Base-by-base conservation (phyloP, 2,888 invertebrate species). In the Lordiphosa andalusiaca region DNA sequence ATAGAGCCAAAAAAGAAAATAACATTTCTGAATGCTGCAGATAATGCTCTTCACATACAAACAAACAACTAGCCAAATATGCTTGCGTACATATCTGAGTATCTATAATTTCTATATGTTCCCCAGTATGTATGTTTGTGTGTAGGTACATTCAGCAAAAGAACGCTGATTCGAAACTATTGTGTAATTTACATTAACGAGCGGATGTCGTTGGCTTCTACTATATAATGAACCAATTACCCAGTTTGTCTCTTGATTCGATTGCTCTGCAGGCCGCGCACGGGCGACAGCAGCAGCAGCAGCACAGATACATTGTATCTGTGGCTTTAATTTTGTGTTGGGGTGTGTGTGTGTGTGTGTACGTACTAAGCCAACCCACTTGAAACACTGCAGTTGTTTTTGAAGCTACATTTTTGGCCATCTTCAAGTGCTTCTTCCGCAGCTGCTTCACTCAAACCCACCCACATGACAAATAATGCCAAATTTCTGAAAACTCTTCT, bases 241-340 rank as follows among this genome's bases (percentile, higher is more conserved):
- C 82, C 82, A 84, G 76, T 84, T 83, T 84, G 82, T 81, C 78
- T 76, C 76, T 76, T 84, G 77, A 76, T 76, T 84, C 82, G 84
- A 76, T 84, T 84, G 81, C 81, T 70, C 66, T 63, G 63, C 63
- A 63, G 51, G 41, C 59, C 53, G 30, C 44, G 12, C 37, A n/a
- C 48, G 9, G 25, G 7, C 25, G 12, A 56, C 54, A 71, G 39
- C 63, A 49, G 38, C 33, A 40, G 9, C 36, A 38, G 13, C 23
- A 25, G 37, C 37, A 40, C 38, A 53, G 25, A 19, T 46, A 42
- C 46, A 30, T 39, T 44, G 37, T 50, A 44, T 52, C 57, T 50
- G 44, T 39, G 38, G 42, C 42, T 44, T 42, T 36, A 51, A 35
- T 61, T 63, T 33, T 47, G 23, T 55, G 41, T 25, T 30, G 23